Conservation (phyloP, 2,113 vertebrate genomes). For the Ivindomyrus marchei region DNA sequence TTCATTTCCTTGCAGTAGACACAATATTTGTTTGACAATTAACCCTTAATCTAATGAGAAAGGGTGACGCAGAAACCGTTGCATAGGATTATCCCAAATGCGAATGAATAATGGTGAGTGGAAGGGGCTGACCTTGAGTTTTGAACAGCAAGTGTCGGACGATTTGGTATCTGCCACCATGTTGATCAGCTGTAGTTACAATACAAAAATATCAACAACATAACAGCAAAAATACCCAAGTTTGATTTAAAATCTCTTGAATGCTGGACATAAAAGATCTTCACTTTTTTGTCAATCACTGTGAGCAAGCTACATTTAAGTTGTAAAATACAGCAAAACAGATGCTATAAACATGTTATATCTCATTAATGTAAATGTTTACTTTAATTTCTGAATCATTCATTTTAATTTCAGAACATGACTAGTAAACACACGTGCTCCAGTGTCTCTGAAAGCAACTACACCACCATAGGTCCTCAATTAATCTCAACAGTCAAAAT, state of each 20-base stretch:
- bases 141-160: conserved; percentile 50
- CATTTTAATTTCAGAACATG: background rate
- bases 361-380: background rate
- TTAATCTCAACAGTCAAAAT: background rate
- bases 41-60: background rate
- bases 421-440: background rate
- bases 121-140: conserved; percentile 56
- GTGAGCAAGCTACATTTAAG: background rate
- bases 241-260: background rate
- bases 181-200: conserved; percentile 31
- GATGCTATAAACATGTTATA: background rate
- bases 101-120: background rate
- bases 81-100: background rate
- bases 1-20: background rate
- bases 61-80: background rate
- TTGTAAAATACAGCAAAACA: background rate
- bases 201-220: background rate
- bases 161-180: conserved; percentile 58
- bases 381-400: background rate
- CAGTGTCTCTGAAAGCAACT: background rate
- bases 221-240: background rate
- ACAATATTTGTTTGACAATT: background rate
- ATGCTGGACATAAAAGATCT: background rate
- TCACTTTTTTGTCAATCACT: background rate
- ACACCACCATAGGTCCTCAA: background rate